Conservation (phyloP, 2,797 vertebrate species). For the Oryzias sinensis region DNA sequence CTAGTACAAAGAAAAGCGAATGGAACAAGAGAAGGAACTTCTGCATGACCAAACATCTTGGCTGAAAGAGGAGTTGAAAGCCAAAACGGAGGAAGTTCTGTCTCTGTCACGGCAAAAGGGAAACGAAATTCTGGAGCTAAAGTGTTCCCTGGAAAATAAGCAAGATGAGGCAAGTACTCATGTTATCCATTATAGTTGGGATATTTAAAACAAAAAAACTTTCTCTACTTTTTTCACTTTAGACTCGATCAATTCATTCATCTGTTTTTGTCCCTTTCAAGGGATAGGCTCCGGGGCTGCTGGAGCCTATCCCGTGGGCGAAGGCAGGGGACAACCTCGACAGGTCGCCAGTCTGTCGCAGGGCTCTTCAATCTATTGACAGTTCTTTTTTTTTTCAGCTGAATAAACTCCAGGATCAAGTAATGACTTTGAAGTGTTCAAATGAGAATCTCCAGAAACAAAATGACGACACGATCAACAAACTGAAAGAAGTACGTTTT, state of each 20-base stretch:
- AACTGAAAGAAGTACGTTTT: constrained; percentile 87
- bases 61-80: constrained; percentile 89
- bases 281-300: no score
- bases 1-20: constrained; percentile 92
- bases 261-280: no score
- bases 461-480: constrained; percentile 86
- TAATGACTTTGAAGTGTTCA: constrained; percentile 84
- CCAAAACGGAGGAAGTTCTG: constrained; percentile 92
- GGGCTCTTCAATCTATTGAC: neutral
- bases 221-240: neutral
- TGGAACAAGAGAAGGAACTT: constrained; percentile 95
- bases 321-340: no score
- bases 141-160: constrained; percentile 89
- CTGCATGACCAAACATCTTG: constrained; percentile 87
- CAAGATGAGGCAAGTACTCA: constrained; percentile 85
- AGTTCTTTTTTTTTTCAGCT: constrained; percentile 70
- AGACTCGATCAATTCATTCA: neutral
- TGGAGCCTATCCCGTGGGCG: no score
- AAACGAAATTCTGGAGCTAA: constrained; percentile 91
- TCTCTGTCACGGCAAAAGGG: constrained; percentile 88
- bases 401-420: constrained; percentile 87
- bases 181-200: neutral
- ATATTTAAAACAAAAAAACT: no score
- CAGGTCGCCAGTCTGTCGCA: no score
- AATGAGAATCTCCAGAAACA: constrained; percentile 91